Evolutionary conservation across 2,888 invertebrate species (phyloP).

Genomic region (Phaonia tiefii): DNA sequence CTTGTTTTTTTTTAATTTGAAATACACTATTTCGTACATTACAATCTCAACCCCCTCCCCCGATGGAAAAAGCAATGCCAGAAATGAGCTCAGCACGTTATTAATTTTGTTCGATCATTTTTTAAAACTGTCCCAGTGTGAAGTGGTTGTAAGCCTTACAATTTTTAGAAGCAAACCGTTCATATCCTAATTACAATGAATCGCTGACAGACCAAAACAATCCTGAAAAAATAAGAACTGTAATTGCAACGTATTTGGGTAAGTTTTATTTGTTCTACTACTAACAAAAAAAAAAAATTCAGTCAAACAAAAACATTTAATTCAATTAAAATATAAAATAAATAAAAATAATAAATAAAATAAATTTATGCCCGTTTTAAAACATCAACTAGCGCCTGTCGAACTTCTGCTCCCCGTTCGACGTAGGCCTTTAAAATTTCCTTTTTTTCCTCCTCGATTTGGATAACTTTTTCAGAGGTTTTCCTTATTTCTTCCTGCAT

Average conservation of each 20-base stretch:
- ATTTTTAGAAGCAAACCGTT: not conserved
- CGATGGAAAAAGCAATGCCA: too few relatives aligned
- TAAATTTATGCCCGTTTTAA: not conserved
- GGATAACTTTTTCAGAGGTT: not conserved
- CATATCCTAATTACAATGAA: not conserved
- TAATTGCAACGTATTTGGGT: too few relatives aligned
- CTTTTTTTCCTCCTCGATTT: slow-evolving; percentile 2
- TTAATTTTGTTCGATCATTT: too few relatives aligned
- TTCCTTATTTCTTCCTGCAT: not conserved
- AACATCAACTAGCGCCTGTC: not conserved
- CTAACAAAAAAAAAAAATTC: too few relatives aligned
- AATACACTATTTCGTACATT: too few relatives aligned
- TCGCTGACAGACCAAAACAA: not conserved
- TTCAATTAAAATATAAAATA: too few relatives aligned
- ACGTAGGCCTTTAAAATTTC: slow-evolving; percentile 1
- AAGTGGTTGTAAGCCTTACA: slow-evolving; percentile 3
- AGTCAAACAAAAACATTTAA: too few relatives aligned
- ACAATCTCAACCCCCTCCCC: too few relatives aligned
- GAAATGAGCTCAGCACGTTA: too few relatives aligned
- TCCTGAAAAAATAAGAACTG: not conserved
- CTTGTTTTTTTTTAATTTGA: too few relatives aligned
- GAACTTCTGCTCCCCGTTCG: not conserved
- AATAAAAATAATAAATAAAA: too few relatives aligned
- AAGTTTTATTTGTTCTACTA: not conserved
- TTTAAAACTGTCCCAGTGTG: too few relatives aligned